These are phyloP conservation scores for Phaonia tiefii DNA, from an alignment of 2,888 invertebrate species.

Conservation along the genomic window DNA sequence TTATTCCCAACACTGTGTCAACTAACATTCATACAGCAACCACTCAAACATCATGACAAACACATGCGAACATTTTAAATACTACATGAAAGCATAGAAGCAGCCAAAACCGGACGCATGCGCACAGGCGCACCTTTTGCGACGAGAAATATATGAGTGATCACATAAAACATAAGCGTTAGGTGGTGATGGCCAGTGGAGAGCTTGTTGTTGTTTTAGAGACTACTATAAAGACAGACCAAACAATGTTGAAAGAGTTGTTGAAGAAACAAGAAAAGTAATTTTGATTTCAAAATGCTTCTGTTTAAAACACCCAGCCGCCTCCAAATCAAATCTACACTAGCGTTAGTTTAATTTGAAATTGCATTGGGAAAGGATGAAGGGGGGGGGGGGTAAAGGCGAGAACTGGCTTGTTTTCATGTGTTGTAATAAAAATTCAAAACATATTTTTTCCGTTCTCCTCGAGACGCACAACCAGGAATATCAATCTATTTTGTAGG, in stretches of 20 bases:
- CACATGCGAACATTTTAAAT: conserved; percentile 7
- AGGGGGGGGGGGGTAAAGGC: no score
- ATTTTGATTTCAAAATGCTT: conserved; percentile 25
- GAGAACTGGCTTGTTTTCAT: neutral
- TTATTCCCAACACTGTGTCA: conserved; percentile 1
- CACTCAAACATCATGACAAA: neutral
- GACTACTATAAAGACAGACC: neutral
- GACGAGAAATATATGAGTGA: neutral
- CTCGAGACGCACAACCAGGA: neutral
- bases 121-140: conserved; percentile 19
- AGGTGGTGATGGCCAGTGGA: conserved; percentile 15
- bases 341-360: neutral
- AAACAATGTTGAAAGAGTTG: neutral
- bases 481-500: neutral
- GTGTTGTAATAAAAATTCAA: conserved; percentile 33
- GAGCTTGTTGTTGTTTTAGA: neutral
- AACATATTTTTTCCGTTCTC: neutral
- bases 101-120: neutral
- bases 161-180: conserved; percentile 23
- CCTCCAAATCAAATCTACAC: no score
- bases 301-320: conserved; percentile 1
- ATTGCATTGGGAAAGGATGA: no score
- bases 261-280: neutral
- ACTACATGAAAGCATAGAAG: neutral
- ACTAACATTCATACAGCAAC: neutral